Base-by-base conservation (phyloP, 35 echinoderm and acorn worm species). In the Chiridota heheva region DNA sequence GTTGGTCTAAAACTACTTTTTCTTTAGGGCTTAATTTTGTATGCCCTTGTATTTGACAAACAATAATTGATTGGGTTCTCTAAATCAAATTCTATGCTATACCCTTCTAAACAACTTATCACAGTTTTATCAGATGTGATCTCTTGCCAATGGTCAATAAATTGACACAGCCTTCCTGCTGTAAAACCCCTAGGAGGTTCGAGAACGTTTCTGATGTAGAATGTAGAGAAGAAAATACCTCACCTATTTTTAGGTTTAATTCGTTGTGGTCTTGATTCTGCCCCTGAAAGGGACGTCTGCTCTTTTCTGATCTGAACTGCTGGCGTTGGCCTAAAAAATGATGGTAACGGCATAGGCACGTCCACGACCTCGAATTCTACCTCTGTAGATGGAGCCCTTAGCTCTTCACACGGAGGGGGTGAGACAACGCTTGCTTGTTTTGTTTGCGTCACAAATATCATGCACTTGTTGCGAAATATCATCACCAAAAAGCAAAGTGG, bases 401-500 rank as follows among this genome's bases (percentile, higher is more conserved):
- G 30, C 65, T 69, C 65, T 69, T 33, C 5, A 31, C 33, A 2
- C 8, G 33, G 36, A 69, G 7, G 65, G 65, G 65, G 7, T 69
- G 22, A 68, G n/a, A 40, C 49, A 70, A 39, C 67, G 51, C 82
- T 62, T 73, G 28, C 47, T 66, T 10, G 62, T n/a, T 36, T 25
- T 73, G 49, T 75, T 73, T 36, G 67, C 51, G 40, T 75, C 82
- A 2, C 25, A 26, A 26, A 85, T 86, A 39, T 77, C 72, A 17
- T 67, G 37, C 5, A 77, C 42, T 16, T 60, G 53, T 36, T 67
- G 57, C 7, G 84, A 62, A 15, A 86, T 46, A 66, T 77, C 42
- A 57, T 86, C 84, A 5, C 71, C 84, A 86, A 86, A 86, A 41
- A 86, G 27, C 36, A 65, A 32, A 7, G 44, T 65, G 28, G 70